Evolutionary conservation across 2,888 invertebrate species (phyloP).

Genomic region (Gibbula magus): DNA sequence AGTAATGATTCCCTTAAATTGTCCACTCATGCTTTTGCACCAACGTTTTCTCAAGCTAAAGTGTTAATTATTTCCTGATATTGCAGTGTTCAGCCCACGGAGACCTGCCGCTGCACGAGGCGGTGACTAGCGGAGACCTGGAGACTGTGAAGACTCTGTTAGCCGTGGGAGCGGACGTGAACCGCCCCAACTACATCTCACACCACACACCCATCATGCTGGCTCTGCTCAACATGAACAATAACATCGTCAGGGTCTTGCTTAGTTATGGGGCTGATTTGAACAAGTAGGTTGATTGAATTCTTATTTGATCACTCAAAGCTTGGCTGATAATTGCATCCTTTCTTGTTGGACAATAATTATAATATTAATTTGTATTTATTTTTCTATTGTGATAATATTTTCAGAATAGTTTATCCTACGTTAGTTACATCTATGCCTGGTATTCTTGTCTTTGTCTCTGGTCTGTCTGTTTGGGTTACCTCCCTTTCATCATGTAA

Average conservation of each 20-base stretch:
- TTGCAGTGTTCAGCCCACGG: slow-evolving; percentile 47
- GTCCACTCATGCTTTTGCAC: not conserved
- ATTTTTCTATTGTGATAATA: not conserved
- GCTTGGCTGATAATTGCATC: not conserved
- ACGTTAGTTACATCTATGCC: too few species aligned
- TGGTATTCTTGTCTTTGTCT: too few species aligned
- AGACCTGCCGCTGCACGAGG: slow-evolving; percentile 53
- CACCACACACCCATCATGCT: slow-evolving; percentile 57
- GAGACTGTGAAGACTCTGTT: slow-evolving; percentile 46
- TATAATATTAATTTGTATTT: not conserved
- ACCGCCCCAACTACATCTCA: slow-evolving; percentile 47
- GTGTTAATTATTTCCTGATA: not conserved
- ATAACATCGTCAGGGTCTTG: slow-evolving; percentile 46
- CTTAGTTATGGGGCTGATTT: slow-evolving; percentile 47
- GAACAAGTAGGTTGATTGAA: slow-evolving; percentile 42
- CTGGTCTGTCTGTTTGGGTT: not conserved
- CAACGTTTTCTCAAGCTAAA: not conserved
- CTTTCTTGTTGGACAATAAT: not conserved
- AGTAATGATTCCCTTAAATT: not conserved
- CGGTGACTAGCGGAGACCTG: slow-evolving; percentile 42
- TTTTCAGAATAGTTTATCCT: too few species aligned
- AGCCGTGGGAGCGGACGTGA: slow-evolving; percentile 49
- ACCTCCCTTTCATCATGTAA: not conserved
- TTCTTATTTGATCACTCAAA: too few species aligned
- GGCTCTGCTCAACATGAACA: slow-evolving; percentile 51